Percentiles rank a stretch among this genome's conserved stretches.
Conservation (phyloP, 1,140 invertebrate species). For the Holcopasites calliopsidis region DNA sequence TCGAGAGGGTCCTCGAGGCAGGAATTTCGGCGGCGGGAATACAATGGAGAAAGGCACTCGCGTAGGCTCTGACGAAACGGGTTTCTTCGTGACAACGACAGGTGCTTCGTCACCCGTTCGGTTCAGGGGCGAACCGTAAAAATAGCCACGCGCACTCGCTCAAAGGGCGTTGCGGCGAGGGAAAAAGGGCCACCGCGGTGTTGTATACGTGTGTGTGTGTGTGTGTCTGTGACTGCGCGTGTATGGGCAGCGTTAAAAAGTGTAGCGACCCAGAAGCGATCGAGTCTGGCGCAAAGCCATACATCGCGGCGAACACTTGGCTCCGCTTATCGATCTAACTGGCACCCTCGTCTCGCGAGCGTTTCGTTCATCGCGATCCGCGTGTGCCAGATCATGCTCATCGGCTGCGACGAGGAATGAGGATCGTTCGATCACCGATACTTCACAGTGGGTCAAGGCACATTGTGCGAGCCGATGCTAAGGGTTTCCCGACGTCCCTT, state of each 20-base stretch:
- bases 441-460: slow-evolving; percentile 22
- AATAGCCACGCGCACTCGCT: slow-evolving; percentile 28
- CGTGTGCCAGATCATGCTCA: slow-evolving; percentile 19
- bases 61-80: slow-evolving; percentile 32
- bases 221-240: not conserved
- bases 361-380: not conserved
- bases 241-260: slow-evolving; percentile 29
- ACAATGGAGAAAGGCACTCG: slow-evolving; percentile 14
- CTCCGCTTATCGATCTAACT: slow-evolving; percentile 48
- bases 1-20: not conserved
- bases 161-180: not conserved
- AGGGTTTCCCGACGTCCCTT: not conserved
- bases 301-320: slow-evolving; percentile 31
- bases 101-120: slow-evolving; percentile 39
- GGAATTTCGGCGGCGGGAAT: slow-evolving; percentile 28
- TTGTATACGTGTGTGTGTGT: not conserved
- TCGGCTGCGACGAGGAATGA: slow-evolving; percentile 3
- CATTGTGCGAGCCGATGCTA: not conserved
- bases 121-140: slow-evolving; percentile 33
- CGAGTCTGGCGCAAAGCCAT: slow-evolving; percentile 48
- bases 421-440: slow-evolving; percentile 30
- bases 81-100: slow-evolving; percentile 30
- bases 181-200: not conserved
- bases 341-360: not conserved
- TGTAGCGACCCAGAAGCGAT: slow-evolving; percentile 50